Evolutionary conservation across 2,797 vertebrate genomes (phyloP), one percentile per base, ranked within the genome.

Genomic region (Schizopygopsis malacanthus): DNA sequence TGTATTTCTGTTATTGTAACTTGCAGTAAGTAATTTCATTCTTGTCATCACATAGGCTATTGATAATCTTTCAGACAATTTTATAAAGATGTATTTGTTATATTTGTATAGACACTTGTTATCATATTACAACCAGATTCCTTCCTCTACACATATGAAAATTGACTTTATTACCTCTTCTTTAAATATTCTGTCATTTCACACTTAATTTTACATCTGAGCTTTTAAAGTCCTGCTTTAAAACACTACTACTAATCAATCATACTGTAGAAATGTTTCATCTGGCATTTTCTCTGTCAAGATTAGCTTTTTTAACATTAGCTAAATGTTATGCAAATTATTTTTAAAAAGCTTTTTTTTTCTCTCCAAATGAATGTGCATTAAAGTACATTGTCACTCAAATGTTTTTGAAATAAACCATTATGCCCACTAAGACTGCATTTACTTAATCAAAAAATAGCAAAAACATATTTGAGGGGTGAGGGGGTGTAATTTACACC

Each of bases 1-100:
- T 28, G 28, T 28, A 28, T 72, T 59, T 72, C 39, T 59, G 39
- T 41, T 59, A 71, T 45, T 59, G 69, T 72, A 59, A 72, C 69
- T 82, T 72, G 16, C n/a, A 37, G 70, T 61, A 33, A 73, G 52
- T 13, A 16, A 63, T 83, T 73, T 63, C 4, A 63, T 61, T 50
- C 2, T 22, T 47, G 25, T 45, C 56, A 83, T 63, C 39, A 37
- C 52, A 16, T 61, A 52, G 56, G 56, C 4, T 25, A 45, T 63
- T 3, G 7, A 22, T 72, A 47, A 47, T 18, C 11, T 56, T 56
- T 56, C 20, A 6, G 37, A 76, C 52, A 45, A 11, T 18, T 5
- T 69, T 45, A 37, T 65, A 2, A 80, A 80, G 69, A 59, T 59
- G 56, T 4, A 33, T 56, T 33, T 45, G 22, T 33, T 73, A 6